Evolutionary conservation across 1,140 invertebrate genomes (phyloP), one percentile per base, ranked within the genome.

Genomic region (Scaptodrosophila lebanonensis): DNA sequence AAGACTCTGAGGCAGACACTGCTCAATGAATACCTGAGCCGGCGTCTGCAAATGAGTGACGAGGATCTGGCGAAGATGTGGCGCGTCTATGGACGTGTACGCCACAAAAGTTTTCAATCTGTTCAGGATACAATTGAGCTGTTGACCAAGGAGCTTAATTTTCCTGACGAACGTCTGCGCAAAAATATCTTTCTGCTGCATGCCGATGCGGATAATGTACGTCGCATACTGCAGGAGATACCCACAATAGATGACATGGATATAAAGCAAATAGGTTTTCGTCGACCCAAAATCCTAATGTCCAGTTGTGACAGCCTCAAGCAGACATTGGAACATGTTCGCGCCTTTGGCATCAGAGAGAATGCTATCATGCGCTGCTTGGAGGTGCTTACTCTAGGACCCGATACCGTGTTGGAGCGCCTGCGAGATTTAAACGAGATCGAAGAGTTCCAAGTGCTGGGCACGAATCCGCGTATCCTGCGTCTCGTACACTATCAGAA

Each of bases 401-500:
- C 90, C 0, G 83, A 88, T 40, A 89, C 90, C 0, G 88, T 91
- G 2, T 38, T 83, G 32, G 84, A 88, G 32, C 73, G 90, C 1
- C 67, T 91, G 0, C 71, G 87, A 4, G 87, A 90, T 25, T 60
- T 91, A 0, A 82, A 86, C 12, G 83, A 85, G 27, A 84, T 88
- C n/a, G 89, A 89, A 17, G 88, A 90, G 62, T 90, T 89, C 43
- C 70, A 88, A 58, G 86, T 88, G 8, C 68, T 91, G 7, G 79
- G 77, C 32, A 87, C 87, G 8, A 89, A 91, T 84, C 89, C 89
- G 2, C 87, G 90, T 25, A 86, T 90, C 2, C 64, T 90, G 2
- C 84, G 87, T 1, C 69, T 91, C 53, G 87, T 91, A 0, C 88
- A 91, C 44, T 89, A 90, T 59, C 89, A 90, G 64, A 89, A 87